These are phyloP conservation scores for Corythornis madagascariensis DNA, from an alignment of 2,113 vertebrate genomes.

Conservation along the genomic window DNA sequence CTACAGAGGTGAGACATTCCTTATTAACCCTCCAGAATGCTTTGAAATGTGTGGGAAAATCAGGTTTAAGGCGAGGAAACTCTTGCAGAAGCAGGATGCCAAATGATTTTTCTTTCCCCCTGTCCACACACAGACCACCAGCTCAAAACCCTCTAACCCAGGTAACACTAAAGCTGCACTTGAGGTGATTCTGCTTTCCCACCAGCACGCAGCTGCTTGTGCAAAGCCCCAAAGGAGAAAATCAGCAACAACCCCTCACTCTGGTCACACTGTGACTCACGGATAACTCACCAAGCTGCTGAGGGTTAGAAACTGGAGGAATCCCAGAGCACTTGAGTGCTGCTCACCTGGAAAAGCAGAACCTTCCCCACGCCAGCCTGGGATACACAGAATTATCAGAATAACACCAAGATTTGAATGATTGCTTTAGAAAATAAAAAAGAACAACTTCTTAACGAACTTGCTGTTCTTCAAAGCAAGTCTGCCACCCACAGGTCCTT, in stretches of 20 bases:
- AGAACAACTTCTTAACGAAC: rapidly evolving
- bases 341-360: rapidly evolving
- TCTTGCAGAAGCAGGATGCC: neutral
- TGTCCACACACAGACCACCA: rapidly evolving
- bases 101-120: too few relatives aligned
- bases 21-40: neutral
- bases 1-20: neutral
- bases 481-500: rapidly evolving
- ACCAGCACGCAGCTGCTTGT: rapidly evolving
- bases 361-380: neutral
- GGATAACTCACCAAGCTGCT: rapidly evolving
- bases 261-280: rapidly evolving
- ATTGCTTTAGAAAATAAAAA: neutral
- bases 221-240: too few relatives aligned
- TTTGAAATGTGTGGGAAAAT: neutral
- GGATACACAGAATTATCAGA: rapidly evolving
- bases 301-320: rapidly evolving
- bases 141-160: neutral
- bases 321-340: rapidly evolving
- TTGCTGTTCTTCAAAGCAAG: rapidly evolving
- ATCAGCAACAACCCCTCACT: neutral
- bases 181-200: rapidly evolving
- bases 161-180: rapidly evolving
- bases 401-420: rapidly evolving
- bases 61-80: neutral